Percentiles rank a stretch among this genome's conserved stretches.
Conservation (phyloP, 2,888 invertebrate species). For the Orchesella flavescens region DNA sequence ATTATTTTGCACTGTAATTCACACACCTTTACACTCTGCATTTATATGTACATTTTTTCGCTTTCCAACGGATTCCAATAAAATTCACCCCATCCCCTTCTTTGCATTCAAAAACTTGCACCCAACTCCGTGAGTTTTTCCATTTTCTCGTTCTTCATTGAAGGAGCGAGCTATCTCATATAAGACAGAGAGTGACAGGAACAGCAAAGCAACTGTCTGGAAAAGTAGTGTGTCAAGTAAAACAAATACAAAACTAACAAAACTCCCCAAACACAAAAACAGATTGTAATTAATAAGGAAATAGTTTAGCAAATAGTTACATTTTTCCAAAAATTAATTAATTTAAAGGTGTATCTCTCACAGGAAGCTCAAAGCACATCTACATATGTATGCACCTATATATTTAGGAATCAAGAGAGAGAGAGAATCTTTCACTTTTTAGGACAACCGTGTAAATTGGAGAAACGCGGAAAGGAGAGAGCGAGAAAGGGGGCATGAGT, state of each 20-base stretch:
- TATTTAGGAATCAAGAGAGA: neutral
- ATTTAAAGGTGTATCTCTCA: conserved; percentile 45
- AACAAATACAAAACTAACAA: neutral
- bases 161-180: neutral
- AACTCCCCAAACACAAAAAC: neutral
- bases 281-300: conserved; percentile 50
- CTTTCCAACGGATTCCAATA: too few species aligned
- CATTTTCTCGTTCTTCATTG: neutral
- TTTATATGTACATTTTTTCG: too few species aligned
- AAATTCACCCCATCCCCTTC: too few species aligned
- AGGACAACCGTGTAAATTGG: conserved; percentile 51
- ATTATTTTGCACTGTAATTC: too few species aligned
- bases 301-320: conserved; percentile 64
- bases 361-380: too few species aligned
- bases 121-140: too few species aligned
- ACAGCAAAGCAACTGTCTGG: neutral
- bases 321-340: conserved; percentile 51
- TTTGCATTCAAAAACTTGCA: too few species aligned
- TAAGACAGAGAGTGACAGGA: neutral
- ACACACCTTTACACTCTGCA: too few species aligned
- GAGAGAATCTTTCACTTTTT: conserved; percentile 22
- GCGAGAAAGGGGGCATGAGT: conserved; percentile 23
- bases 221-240: neutral
- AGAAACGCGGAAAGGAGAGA: conserved; percentile 3
- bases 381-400: too few species aligned